Percentiles rank a stretch among this genome's conserved stretches.
Evolutionary conservation across 2,888 invertebrate genomes (phyloP).

Genomic region (Congeria kusceri): DNA sequence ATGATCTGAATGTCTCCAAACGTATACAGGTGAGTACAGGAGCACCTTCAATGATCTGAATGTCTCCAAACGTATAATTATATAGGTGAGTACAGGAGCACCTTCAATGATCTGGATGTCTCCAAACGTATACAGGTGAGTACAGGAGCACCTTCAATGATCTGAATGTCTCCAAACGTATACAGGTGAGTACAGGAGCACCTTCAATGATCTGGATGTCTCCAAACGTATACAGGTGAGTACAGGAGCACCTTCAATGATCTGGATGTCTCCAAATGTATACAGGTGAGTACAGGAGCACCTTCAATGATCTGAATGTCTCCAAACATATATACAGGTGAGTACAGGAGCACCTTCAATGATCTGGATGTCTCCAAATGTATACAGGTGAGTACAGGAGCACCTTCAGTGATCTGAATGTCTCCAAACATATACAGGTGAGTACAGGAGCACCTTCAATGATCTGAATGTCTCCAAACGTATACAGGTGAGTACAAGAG

Average conservation of each 20-base stretch:
- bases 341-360: conserved; percentile 91
- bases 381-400: conserved; percentile 93
- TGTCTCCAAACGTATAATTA: conserved; percentile 93
- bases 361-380: conserved; percentile 94
- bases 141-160: conserved; percentile 94
- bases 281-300: conserved; percentile 93
- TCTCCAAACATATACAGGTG: conserved; percentile 93
- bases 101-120: conserved; percentile 94
- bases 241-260: conserved; percentile 94
- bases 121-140: conserved; percentile 92
- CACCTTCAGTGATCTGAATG: conserved; percentile 93
- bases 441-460: conserved; percentile 37
- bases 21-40: conserved; percentile 93
- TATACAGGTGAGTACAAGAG: no score
- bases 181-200: conserved; percentile 93
- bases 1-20: conserved; percentile 93
- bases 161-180: conserved; percentile 93
- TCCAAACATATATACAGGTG: conserved; percentile 92
- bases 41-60: conserved; percentile 94
- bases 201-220: conserved; percentile 94
- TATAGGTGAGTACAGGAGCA: conserved; percentile 93
- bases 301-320: conserved; percentile 94
- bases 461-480: no score
- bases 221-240: conserved; percentile 92
- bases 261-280: conserved; percentile 93